These are phyloP conservation scores for Jacana jacana DNA, from an alignment of 2,113 vertebrate species.

Conservation along the genomic window DNA sequence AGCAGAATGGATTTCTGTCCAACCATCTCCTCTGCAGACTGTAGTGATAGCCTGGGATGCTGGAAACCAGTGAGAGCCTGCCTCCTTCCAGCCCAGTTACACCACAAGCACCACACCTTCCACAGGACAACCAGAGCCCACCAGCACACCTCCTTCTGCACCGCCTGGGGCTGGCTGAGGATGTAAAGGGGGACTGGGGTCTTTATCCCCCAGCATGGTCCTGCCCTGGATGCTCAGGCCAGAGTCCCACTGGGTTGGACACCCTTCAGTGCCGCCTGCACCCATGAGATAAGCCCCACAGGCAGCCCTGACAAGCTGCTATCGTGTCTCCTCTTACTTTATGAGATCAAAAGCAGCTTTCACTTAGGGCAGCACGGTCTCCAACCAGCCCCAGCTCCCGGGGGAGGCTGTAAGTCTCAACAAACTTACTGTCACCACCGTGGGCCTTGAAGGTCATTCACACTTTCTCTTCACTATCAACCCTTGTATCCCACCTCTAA, in stretches of 20 bases:
- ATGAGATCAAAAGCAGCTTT: background rate
- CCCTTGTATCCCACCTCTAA: background rate
- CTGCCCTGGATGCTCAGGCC: background rate
- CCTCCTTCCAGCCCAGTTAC: background rate
- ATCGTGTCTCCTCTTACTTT: background rate
- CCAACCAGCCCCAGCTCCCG: background rate
- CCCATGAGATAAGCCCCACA: background rate
- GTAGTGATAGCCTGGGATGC: rapidly evolving
- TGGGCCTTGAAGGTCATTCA: background rate
- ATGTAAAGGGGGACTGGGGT: rapidly evolving
- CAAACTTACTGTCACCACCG: rapidly evolving
- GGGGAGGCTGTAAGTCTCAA: background rate
- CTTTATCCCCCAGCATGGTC: background rate
- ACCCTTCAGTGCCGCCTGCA: background rate
- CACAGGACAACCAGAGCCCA: background rate
- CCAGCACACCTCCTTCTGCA: background rate
- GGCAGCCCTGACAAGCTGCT: background rate
- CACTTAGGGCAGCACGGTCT: background rate
- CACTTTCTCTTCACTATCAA: background rate
- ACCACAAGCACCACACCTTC: background rate
- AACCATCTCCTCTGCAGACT: background rate
- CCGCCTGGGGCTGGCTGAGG: background rate
- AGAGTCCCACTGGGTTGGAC: background rate
- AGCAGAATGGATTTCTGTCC: background rate
- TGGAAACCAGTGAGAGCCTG: background rate